Conservation (phyloP, 2,113 vertebrate species). For the Xenus cinereus region DNA sequence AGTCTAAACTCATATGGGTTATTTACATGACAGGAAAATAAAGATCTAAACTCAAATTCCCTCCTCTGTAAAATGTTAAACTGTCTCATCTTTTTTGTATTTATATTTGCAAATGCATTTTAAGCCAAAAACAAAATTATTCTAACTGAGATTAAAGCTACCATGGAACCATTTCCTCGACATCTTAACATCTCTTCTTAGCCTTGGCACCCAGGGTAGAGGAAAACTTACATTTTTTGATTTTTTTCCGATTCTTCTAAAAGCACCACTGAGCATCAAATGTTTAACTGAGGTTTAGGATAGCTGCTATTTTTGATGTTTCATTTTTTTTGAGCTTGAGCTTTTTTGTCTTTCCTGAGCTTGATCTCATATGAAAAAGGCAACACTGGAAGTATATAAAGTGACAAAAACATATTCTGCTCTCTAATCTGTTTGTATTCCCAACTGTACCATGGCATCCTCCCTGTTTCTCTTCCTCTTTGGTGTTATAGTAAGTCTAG, state of each 20-base stretch:
- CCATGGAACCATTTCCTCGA: neutral
- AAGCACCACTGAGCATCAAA: neutral
- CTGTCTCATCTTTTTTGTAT: neutral
- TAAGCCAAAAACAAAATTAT: neutral
- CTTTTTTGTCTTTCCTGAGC: neutral
- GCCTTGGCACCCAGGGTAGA: neutral
- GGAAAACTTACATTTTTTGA: neutral
- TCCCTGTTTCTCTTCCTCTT: neutral
- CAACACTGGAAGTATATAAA: neutral
- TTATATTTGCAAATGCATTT: neutral
- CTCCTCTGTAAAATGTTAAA: neutral
- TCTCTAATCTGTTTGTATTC: neutral
- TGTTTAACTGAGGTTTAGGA: neutral
- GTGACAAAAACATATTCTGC: neutral
- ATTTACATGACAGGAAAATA: neutral
- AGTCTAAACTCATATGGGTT: neutral
- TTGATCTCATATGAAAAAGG: neutral
- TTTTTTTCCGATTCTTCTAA: neutral
- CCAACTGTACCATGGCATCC: neutral
- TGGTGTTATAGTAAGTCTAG: neutral
- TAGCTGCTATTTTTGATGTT: neutral
- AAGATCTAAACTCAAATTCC: neutral
- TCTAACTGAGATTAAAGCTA: neutral
- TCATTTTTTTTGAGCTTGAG: neutral
- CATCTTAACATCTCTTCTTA: neutral